These are phyloP conservation scores for Hybos culiciformis DNA, from an alignment of 2,888 invertebrate genomes.

Conservation along the genomic window DNA sequence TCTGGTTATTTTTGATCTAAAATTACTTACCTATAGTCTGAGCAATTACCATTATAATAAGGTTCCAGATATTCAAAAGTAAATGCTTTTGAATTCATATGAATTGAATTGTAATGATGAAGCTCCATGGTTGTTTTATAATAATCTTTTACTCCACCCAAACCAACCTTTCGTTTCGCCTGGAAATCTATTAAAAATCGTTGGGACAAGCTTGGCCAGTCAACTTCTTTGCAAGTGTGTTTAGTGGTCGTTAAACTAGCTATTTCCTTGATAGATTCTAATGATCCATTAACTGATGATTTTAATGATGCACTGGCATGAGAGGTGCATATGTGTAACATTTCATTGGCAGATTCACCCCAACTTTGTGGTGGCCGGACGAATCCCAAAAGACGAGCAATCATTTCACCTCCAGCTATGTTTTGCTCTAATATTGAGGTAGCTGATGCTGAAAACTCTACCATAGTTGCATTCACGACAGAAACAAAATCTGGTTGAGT, in stretches of 20 bases:
- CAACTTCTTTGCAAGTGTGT: conserved; percentile 54
- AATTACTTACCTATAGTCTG: no score
- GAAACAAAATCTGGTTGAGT: conserved; percentile 79
- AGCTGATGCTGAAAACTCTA: conserved; percentile 63
- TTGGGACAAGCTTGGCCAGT: conserved; percentile 50
- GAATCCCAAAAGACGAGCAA: conserved; percentile 67
- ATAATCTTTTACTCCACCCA: conserved; percentile 43
- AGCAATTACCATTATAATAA: conserved; percentile 66
- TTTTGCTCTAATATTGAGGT: conserved; percentile 55
- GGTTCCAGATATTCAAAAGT: conserved; percentile 84
- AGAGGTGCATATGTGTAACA: conserved; percentile 63
- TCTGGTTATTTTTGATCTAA: no score
- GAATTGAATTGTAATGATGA: conserved; percentile 48
- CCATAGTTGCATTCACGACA: conserved; percentile 74
- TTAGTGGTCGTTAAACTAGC: conserved; percentile 53
- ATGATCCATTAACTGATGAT: conserved; percentile 36
- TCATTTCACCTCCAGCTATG: conserved; percentile 55
- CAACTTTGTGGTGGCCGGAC: conserved; percentile 64
- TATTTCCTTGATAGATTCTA: conserved; percentile 37
- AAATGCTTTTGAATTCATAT: conserved; percentile 66
- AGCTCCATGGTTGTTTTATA: conserved; percentile 72
- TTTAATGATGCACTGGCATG: conserved; percentile 57
- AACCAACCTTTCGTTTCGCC: conserved; percentile 42
- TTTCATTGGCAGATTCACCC: conserved; percentile 52
- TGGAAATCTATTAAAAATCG: conserved; percentile 56